phyloP scores from a whole-genome alignment of 2,888 invertebrate genomes.

The Leptinotarsa juncta region DNA sequence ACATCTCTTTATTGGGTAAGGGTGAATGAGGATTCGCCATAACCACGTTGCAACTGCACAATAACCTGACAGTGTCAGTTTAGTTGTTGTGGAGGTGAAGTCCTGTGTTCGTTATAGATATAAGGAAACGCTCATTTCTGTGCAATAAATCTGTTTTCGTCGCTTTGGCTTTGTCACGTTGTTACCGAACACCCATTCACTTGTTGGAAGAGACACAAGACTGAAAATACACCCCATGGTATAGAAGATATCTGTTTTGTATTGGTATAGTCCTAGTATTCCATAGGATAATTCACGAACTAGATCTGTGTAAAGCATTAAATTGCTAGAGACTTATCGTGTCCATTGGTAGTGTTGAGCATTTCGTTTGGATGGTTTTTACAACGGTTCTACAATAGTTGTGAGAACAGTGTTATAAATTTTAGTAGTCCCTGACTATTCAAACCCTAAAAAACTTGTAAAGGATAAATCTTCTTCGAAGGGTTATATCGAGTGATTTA shows the following conservation, averaged over 20 bases:
- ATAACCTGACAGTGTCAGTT: constrained; percentile 65
- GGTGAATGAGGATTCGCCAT: constrained; percentile 63
- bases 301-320: neutral
- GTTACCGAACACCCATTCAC: constrained; percentile 31
- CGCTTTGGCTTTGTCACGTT: constrained; percentile 33
- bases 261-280: neutral
- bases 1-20: constrained; percentile 62
- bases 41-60: constrained; percentile 62
- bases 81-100: constrained; percentile 66
- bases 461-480: neutral
- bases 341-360: too few species aligned
- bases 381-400: neutral
- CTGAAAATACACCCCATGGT: constrained; percentile 28
- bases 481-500: too few species aligned
- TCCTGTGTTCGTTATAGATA: constrained; percentile 63
- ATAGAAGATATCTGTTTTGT: neutral
- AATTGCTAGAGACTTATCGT: too few species aligned
- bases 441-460: neutral
- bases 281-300: neutral
- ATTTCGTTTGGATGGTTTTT: too few species aligned
- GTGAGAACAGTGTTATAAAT: neutral
- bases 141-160: constrained; percentile 27
- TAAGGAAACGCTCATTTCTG: constrained; percentile 42
- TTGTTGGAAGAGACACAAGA: constrained; percentile 37
- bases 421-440: neutral